Conservation (phyloP, 2,888 invertebrate genomes). For the Tanypteryx hageni region DNA sequence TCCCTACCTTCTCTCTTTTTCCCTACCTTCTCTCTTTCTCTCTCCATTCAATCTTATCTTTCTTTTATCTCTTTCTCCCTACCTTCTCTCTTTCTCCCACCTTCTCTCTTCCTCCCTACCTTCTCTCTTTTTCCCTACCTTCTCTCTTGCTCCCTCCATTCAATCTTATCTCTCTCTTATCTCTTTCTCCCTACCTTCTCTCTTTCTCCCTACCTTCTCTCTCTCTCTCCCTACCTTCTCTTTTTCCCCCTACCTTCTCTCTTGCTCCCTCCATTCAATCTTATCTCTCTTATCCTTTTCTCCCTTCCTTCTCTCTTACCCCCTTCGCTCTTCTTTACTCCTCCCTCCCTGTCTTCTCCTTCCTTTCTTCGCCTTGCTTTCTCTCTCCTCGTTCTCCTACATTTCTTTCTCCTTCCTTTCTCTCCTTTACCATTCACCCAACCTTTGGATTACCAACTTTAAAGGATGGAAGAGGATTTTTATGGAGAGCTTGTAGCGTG, state of each 20-base stretch:
- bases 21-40: background rate
- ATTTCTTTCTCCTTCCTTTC: no score
- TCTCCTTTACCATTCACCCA: background rate
- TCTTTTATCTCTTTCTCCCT: no score
- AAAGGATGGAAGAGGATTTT: background rate
- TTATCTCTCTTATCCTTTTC: background rate
- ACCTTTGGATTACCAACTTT: constrained; percentile 41
- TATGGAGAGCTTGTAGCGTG: background rate
- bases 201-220: background rate
- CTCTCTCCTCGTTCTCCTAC: background rate
- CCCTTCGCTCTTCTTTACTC: background rate
- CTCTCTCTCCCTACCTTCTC: background rate
- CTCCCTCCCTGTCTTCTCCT: background rate
- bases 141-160: no score
- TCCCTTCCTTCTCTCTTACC: background rate
- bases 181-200: background rate
- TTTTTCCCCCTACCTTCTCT: no score
- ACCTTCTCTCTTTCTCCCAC: background rate
- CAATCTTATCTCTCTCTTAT: no score
- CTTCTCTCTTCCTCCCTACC: background rate
- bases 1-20: background rate
- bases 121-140: background rate
- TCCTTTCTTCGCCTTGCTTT: no score
- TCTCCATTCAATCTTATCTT: no score
- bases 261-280: background rate